Conservation (phyloP, 2,888 invertebrate genomes). For the Ptilodon capucinus region DNA sequence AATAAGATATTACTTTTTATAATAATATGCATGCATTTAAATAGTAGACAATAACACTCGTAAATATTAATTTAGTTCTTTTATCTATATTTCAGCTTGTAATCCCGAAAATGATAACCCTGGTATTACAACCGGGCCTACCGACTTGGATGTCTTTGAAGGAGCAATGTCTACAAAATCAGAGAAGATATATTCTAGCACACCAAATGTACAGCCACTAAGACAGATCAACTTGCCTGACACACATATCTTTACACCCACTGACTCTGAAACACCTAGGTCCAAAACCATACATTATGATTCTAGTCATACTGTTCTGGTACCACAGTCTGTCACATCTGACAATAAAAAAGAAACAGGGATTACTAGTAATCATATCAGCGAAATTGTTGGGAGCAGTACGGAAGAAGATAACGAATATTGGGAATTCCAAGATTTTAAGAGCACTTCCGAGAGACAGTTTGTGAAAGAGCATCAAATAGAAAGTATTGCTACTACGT, state of each 20-base stretch:
- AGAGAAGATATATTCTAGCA: constrained; percentile 66
- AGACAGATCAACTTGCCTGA: constrained; percentile 76
- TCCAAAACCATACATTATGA: constrained; percentile 79
- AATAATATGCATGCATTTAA: not conserved
- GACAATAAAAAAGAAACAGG: constrained; percentile 32
- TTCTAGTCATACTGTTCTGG: constrained; percentile 49
- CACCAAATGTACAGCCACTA: constrained; percentile 68
- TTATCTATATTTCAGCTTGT: constrained; percentile 63
- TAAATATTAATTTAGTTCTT: not conserved
- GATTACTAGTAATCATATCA: constrained; percentile 5
- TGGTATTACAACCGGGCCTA: constrained; percentile 45
- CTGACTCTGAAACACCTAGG: constrained; percentile 76
- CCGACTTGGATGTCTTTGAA: constrained; percentile 64
- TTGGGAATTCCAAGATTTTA: constrained; percentile 76
- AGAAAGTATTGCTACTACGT: constrained; percentile 20
- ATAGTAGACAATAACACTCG: no score
- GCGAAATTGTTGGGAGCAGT: constrained; percentile 15
- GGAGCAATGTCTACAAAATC: constrained; percentile 50
- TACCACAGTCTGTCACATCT: constrained; percentile 46
- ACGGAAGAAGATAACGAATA: constrained; percentile 57
- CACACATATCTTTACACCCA: constrained; percentile 79
- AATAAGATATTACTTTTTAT: not conserved
- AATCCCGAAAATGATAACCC: constrained; percentile 55
- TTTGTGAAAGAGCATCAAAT: constrained; percentile 4
- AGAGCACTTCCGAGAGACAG: constrained; percentile 37